phyloP scores from a whole-genome alignment of 2,888 invertebrate species.

The Agrilus mali region DNA sequence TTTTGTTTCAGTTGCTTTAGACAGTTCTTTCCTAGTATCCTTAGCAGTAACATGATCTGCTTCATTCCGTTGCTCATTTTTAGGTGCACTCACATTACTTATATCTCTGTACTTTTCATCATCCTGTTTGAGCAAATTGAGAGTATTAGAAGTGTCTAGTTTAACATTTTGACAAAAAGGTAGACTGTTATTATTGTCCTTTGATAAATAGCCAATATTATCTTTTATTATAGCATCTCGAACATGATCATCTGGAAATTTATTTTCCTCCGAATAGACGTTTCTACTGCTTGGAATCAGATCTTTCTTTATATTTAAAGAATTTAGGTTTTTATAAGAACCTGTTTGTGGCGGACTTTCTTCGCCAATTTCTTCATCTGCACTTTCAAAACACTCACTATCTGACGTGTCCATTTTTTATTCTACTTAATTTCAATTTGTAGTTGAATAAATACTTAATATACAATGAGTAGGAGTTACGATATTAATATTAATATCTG shows the following conservation, averaged over 20 bases:
- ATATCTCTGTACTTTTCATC: background rate
- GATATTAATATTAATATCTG: too few relatives aligned
- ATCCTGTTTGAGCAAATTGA: too few relatives aligned
- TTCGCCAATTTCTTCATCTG: conserved; percentile 46
- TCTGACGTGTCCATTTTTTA: conserved; percentile 54
- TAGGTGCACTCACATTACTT: background rate
- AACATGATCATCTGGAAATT: background rate
- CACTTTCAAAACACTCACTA: conserved; percentile 66
- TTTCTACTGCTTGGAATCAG: conserved; percentile 1
- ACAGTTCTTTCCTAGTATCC: background rate
- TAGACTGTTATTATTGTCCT: too few relatives aligned
- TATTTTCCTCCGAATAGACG: background rate
- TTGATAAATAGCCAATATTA: too few relatives aligned
- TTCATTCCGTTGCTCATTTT: background rate
- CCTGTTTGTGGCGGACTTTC: background rate
- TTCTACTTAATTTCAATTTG: too few relatives aligned
- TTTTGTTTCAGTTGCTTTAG: background rate
- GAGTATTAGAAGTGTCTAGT: too few relatives aligned
- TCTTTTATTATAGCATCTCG: too few relatives aligned
- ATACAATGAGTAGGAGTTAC: too few relatives aligned
- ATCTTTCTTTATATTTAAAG: conserved; percentile 4
- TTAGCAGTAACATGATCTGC: background rate
- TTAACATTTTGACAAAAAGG: too few relatives aligned
- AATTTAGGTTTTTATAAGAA: background rate
- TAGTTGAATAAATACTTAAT: too few relatives aligned